These are phyloP conservation scores for Endomychus coccineus DNA, from an alignment of 2,888 invertebrate genomes.

Conservation along the genomic window DNA sequence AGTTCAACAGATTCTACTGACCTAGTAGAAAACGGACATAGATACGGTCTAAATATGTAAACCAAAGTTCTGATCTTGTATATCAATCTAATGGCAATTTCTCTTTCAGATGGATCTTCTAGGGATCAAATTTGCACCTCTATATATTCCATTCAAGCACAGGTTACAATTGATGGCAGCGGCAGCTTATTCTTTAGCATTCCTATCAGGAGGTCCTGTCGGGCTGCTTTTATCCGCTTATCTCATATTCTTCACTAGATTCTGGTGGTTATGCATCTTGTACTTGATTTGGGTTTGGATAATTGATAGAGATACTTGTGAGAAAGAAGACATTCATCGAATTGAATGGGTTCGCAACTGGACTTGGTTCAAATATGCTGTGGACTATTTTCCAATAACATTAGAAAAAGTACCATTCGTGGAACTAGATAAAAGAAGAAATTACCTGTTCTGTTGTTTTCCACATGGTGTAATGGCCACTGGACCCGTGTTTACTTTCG, in stretches of 20 bases:
- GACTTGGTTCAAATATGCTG: neutral
- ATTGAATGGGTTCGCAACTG: neutral
- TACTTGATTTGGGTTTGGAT: neutral
- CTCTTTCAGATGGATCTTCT: too few relatives aligned
- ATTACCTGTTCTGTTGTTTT: conserved; percentile 54
- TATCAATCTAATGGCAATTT: too few relatives aligned
- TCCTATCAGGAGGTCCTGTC: too few relatives aligned
- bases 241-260: neutral
- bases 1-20: too few relatives aligned
- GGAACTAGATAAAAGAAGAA: neutral
- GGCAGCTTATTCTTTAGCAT: too few relatives aligned
- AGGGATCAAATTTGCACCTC: too few relatives aligned
- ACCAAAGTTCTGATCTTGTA: too few relatives aligned
- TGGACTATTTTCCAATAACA: neutral
- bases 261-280: neutral
- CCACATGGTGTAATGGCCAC: conserved; percentile 80
- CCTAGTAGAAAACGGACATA: too few relatives aligned
- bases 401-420: neutral
- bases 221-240: too few relatives aligned
- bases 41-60: too few relatives aligned
- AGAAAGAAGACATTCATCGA: neutral
- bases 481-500: conserved; percentile 60
- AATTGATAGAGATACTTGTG: neutral
- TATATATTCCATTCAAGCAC: too few relatives aligned
- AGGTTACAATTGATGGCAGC: too few relatives aligned